Percentiles rank a stretch among this genome's conserved stretches.
phyloP scores from a whole-genome alignment of 2,797 vertebrate genomes.

The Balearica regulorum region DNA sequence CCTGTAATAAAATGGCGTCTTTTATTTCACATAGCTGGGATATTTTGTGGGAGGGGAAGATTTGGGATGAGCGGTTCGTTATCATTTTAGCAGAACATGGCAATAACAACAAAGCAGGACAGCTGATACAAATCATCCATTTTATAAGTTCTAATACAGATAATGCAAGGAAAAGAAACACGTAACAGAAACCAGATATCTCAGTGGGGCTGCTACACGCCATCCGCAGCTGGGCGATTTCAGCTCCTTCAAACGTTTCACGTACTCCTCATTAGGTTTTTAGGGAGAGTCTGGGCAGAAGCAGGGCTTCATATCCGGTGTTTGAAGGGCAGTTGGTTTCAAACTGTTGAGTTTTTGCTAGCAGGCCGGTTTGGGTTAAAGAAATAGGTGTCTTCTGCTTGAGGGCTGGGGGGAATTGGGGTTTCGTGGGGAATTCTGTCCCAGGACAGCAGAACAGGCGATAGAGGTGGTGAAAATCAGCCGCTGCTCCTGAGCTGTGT shows the following conservation, averaged over 20 bases:
- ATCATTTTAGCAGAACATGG: constrained; percentile 49
- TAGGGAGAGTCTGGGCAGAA: background rate
- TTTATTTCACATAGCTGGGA: constrained; percentile 49
- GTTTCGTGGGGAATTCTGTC: background rate
- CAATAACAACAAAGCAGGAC: constrained; percentile 50
- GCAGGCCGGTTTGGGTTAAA: background rate
- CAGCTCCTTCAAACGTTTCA: background rate
- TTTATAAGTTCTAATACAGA: constrained; percentile 62
- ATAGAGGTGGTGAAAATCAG: background rate
- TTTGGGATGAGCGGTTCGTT: background rate
- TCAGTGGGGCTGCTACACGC: background rate
- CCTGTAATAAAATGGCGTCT: constrained; percentile 6
- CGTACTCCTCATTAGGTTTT: background rate
- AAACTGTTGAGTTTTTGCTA: background rate
- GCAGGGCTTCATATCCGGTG: background rate
- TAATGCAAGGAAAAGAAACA: constrained; percentile 59
- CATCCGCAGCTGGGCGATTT: background rate
- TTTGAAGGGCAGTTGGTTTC: background rate
- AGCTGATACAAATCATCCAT: constrained; percentile 56
- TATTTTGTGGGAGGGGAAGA: constrained; percentile 54
- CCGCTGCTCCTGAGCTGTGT: background rate
- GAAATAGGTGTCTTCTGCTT: background rate
- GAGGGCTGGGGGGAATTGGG: accelerated
- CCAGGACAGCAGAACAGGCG: accelerated
- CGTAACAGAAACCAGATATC: constrained; percentile 63